Base-by-base conservation (phyloP, 2,797 vertebrate species). In the Onychomys torridus region DNA sequence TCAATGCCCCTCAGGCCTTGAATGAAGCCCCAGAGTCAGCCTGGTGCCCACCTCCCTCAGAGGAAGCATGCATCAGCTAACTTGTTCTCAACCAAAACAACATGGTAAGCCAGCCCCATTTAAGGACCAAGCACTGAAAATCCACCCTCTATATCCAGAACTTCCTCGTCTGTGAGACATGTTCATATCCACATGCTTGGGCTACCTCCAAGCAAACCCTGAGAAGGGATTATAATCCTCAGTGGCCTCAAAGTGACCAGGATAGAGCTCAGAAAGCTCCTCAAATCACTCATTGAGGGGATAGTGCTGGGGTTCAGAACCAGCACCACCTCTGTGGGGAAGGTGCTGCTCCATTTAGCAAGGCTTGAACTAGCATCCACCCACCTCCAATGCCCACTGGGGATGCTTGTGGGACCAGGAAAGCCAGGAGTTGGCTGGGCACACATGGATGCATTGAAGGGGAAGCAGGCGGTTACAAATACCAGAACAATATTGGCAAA, bases 261-360 rank as follows among this genome's bases (percentile, higher is more conserved):
- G 52, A 17, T 10, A 17, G 49, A 87, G 25, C 59, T 76, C 71
- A 81, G 43, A 40, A n/a, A 89, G 13, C 12, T 73, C 43, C 32
- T n/a, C 52, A 32, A 89, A 84, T 59, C 52, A 71, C 34, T 91
- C 76, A n/a, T 55, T 87, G 88, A 93, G 76, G 86, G 65, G 37
- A 5, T 19, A 40, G 19, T 85, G 46, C 40, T 95, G 55, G 77
- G 43, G 61, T 93, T 79, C 23, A 11, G 92, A 81, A 13, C 23
- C 55, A 94, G 63, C 12, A 3, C 16, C 86, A 27, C 7, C n/a
- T 63, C 63, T 89, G 34, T 46, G 82, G 25, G 6, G 67, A 73
- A 93, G 46, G n/a, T 16, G 52, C 43, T 61, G 16, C 37, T 85
- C 34, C 29, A 57, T 21, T 46, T 61, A 40, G 7, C 11, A 8